Conservation (phyloP, 2,113 vertebrate genomes). For the Oplegnathus fasciatus region DNA sequence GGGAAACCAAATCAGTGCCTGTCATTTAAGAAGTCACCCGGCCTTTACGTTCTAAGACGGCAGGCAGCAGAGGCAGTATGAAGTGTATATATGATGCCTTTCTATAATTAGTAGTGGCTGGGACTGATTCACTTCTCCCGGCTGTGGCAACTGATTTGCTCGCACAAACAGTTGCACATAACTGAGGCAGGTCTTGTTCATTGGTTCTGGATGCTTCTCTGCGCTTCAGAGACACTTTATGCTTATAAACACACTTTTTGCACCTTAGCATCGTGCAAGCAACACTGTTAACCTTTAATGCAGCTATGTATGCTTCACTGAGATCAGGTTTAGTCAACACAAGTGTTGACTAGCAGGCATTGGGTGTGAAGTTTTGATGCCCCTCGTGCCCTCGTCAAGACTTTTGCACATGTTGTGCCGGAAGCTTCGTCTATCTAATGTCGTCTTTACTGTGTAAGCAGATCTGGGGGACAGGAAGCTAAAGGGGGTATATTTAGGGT, state of each 20-base stretch:
- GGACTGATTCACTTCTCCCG: slow-evolving; percentile 60
- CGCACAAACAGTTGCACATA: slow-evolving; percentile 43
- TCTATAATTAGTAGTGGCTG: slow-evolving; percentile 76
- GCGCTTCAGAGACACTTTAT: not conserved
- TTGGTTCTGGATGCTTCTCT: slow-evolving; percentile 12
- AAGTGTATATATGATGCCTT: slow-evolving; percentile 68
- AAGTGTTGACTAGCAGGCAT: slow-evolving; percentile 32
- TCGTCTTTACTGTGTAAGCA: slow-evolving; percentile 73
- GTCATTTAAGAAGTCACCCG: slow-evolving; percentile 64
- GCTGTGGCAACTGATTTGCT: slow-evolving; percentile 54
- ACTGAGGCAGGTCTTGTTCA: slow-evolving; percentile 21
- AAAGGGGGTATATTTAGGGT: slow-evolving; percentile 77
- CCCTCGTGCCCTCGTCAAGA: slow-evolving; percentile 35
- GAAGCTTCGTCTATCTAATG: slow-evolving; percentile 68
- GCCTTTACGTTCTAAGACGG: slow-evolving; percentile 60
- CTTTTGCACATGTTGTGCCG: slow-evolving; percentile 40
- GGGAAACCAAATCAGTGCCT: slow-evolving; percentile 76
- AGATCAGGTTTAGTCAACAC: slow-evolving; percentile 34
- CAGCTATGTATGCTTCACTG: not conserved
- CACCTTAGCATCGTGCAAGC: slow-evolving; percentile 7
- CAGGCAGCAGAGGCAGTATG: slow-evolving; percentile 31
- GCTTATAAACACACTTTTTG: not conserved
- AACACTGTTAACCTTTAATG: not conserved
- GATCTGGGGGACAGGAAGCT: slow-evolving; percentile 78
- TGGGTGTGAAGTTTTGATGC: slow-evolving; percentile 50